phyloP scores from a whole-genome alignment of 2,113 vertebrate genomes.

The Sylvietta virens region DNA sequence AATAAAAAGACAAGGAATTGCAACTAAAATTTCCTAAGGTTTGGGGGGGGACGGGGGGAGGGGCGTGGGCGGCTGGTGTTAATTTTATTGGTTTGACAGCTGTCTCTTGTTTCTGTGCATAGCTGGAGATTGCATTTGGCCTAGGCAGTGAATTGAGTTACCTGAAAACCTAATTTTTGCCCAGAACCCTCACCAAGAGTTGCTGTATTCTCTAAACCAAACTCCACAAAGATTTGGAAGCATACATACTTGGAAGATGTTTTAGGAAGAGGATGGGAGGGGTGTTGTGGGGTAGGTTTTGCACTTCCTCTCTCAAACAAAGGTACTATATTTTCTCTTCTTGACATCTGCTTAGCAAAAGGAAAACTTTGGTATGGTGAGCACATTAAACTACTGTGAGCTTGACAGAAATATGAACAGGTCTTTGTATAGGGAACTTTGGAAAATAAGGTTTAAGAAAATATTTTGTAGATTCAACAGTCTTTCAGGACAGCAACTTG shows the following conservation, averaged over 20 bases:
- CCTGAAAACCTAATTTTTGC: not conserved
- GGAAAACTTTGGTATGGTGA: not conserved
- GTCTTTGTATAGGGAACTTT: not conserved
- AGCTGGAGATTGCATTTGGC: not conserved
- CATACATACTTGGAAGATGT: not conserved
- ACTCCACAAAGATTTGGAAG: not conserved
- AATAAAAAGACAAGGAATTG: not conserved
- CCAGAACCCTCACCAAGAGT: not conserved
- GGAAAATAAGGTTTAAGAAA: not conserved
- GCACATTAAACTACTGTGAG: not conserved
- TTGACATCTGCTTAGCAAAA: not conserved
- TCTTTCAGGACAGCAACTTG: not conserved
- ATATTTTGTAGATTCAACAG: not conserved
- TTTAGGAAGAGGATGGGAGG: not conserved
- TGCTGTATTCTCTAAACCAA: not conserved
- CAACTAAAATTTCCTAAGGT: not conserved
- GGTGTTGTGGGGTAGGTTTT: not conserved
- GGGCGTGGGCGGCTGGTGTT: not conserved
- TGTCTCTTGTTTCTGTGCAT: not conserved
- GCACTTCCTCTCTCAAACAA: not conserved
- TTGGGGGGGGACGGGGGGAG: rapidly evolving
- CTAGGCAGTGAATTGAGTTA: not conserved
- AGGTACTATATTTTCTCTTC: not conserved
- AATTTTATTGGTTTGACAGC: not conserved
- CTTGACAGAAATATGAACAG: not conserved